Evolutionary conservation across 2,797 vertebrate species (phyloP).

Genomic region (Syngnathus rostellatus): DNA sequence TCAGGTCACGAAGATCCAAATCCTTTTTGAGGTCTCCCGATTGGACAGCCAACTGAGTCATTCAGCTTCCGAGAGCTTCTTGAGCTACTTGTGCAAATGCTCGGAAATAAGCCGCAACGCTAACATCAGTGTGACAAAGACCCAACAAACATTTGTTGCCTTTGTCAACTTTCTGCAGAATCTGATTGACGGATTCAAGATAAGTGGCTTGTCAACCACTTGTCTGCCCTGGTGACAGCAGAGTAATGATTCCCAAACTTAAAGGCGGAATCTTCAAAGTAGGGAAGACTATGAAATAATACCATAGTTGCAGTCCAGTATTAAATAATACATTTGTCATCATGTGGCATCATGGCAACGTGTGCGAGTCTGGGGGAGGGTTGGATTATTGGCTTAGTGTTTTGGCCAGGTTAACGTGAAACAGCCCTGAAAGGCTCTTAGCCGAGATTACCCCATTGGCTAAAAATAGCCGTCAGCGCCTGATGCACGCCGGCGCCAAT

Average conservation of each 20-base stretch:
- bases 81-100: too few species aligned
- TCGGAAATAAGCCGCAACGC: too few species aligned
- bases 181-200: too few species aligned
- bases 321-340: conserved; percentile 59
- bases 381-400: conserved; percentile 90
- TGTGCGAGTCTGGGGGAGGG: conserved; percentile 8
- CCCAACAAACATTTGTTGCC: too few species aligned
- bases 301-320: conserved; percentile 11
- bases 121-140: too few species aligned
- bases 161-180: too few species aligned
- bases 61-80: too few species aligned
- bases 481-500: conserved; percentile 29
- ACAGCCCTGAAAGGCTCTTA: conserved; percentile 86
- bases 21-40: too few species aligned
- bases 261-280: conserved; percentile 4
- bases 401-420: conserved; percentile 92
- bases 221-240: too few species aligned
- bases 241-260: not conserved
- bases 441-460: conserved; percentile 83
- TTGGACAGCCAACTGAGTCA: too few species aligned
- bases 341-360: conserved; percentile 26
- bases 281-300: conserved; percentile 12
- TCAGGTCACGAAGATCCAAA: too few species aligned
- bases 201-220: too few species aligned
- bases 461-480: conserved; percentile 85